Conservation (phyloP, 2,113 vertebrate genomes). For the Diadophis punctatus region DNA sequence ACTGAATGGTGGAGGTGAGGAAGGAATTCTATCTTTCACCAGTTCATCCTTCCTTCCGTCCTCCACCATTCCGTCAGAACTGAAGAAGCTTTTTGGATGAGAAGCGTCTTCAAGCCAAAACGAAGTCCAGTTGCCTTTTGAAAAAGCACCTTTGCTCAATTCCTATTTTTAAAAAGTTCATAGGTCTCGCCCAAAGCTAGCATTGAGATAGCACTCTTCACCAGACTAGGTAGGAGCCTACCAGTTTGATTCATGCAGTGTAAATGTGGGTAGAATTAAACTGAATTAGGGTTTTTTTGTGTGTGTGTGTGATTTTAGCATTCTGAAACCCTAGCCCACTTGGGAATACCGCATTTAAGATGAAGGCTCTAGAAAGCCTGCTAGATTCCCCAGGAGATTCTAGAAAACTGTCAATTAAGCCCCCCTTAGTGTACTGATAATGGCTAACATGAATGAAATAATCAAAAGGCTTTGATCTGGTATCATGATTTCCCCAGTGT, state of each 20-base stretch:
- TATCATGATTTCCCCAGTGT: not conserved
- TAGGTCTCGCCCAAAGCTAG: not conserved
- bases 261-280: not conserved
- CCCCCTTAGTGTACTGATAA: not conserved
- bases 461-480: not conserved
- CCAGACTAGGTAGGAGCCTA: too few relatives aligned
- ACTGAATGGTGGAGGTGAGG: too few relatives aligned
- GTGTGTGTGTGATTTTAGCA: too few relatives aligned
- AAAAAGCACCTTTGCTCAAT: not conserved
- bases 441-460: not conserved
- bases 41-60: too few relatives aligned
- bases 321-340: not conserved
- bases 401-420: not conserved
- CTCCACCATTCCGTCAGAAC: too few relatives aligned
- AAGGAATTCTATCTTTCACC: too few relatives aligned
- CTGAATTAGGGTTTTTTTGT: not conserved
- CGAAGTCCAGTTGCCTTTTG: too few relatives aligned
- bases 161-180: not conserved
- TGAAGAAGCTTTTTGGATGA: too few relatives aligned
- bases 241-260: not conserved
- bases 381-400: not conserved
- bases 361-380: not conserved
- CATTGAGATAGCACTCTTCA: not conserved
- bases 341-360: not conserved
- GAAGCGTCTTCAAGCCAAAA: too few relatives aligned